phyloP scores from a whole-genome alignment of 2,797 vertebrate genomes.

The Otolemur crassicaudatus region DNA sequence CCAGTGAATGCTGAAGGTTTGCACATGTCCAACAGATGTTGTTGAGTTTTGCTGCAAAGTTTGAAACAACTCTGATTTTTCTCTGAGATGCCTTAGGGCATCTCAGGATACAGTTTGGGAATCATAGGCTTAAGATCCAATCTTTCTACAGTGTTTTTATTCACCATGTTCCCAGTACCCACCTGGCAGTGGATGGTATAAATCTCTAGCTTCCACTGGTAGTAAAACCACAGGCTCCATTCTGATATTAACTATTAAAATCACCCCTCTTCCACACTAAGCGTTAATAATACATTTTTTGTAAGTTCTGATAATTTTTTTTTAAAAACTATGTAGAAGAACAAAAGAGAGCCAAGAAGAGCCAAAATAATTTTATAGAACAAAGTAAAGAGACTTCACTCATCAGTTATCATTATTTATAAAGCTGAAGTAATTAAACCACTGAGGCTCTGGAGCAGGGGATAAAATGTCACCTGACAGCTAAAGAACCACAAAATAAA shows the following conservation, averaged over 20 bases:
- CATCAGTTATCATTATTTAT: neutral
- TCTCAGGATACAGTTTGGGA: neutral
- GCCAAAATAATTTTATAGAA: conserved; percentile 21
- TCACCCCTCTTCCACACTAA: neutral
- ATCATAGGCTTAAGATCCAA: neutral
- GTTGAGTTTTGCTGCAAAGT: neutral
- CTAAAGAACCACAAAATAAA: neutral
- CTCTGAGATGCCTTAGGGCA: neutral
- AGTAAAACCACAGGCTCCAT: neutral
- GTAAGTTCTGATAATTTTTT: neutral
- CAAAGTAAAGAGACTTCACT: neutral
- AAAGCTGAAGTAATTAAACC: conserved; percentile 18
- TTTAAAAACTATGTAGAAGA: conserved; percentile 3
- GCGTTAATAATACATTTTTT: neutral
- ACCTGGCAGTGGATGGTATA: neutral
- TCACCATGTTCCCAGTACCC: neutral
- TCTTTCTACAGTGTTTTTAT: neutral
- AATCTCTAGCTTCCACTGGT: neutral
- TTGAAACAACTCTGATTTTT: neutral
- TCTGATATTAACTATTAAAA: neutral
- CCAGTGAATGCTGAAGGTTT: neutral
- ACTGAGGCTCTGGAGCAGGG: neutral
- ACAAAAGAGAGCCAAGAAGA: neutral
- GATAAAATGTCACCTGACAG: neutral
- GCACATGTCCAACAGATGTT: neutral